These are phyloP conservation scores for Oreochromis grahami DNA, from an alignment of 2,797 vertebrate species.

Conservation along the genomic window DNA sequence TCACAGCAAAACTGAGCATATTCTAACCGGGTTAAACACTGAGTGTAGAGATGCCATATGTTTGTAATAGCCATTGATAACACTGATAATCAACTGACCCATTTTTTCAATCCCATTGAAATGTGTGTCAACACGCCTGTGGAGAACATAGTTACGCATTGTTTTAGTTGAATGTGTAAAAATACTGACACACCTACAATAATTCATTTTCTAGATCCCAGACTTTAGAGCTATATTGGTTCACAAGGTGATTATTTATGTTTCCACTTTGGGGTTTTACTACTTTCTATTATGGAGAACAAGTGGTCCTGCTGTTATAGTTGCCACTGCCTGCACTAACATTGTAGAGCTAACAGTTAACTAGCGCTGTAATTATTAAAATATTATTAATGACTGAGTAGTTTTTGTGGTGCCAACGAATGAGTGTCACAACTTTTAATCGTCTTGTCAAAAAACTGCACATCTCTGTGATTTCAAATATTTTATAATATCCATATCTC, in stretches of 20 bases:
- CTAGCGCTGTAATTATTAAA: neutral
- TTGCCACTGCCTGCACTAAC: neutral
- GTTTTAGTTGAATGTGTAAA: neutral
- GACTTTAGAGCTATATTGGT: neutral
- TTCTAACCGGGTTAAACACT: neutral
- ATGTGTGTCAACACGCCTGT: neutral
- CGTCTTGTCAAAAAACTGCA: neutral
- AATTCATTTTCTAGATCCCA: neutral
- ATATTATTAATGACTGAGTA: neutral
- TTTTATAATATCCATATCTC: neutral
- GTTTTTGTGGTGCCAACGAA: neutral
- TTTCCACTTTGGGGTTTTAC: neutral
- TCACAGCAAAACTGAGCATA: neutral
- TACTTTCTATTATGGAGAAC: neutral
- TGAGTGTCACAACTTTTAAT: neutral
- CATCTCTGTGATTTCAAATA: neutral
- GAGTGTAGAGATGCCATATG: neutral
- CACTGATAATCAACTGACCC: neutral
- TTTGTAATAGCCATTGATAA: neutral
- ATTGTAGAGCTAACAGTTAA: neutral
- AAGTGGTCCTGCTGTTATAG: neutral
- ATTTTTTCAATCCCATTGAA: neutral
- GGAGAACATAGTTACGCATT: neutral
- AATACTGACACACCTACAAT: neutral
- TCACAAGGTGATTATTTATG: neutral